Conservation (phyloP, 2,888 invertebrate species). For the Oligia latruncula region DNA sequence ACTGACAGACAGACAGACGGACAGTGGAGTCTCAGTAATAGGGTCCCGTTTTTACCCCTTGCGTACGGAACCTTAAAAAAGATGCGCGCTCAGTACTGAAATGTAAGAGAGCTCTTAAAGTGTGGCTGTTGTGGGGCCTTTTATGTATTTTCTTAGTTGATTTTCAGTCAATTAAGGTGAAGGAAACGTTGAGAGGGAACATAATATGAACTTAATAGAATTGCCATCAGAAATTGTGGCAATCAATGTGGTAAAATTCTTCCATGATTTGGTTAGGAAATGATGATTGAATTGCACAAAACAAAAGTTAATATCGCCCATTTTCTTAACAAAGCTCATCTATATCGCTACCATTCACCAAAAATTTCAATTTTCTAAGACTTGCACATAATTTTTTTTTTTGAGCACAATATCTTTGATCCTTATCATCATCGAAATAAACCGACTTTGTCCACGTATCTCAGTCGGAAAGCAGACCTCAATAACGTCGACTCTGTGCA, state of each 20-base stretch:
- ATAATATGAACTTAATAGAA: neutral
- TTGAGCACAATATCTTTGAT: neutral
- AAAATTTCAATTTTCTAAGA: neutral
- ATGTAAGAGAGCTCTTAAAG: neutral
- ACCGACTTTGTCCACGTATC: conserved; percentile 21
- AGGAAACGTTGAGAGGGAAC: neutral
- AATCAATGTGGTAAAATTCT: neutral
- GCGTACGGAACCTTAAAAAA: no score
- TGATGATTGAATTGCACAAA: no score
- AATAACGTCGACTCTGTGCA: conserved; percentile 34
- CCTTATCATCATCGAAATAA: conserved; percentile 9
- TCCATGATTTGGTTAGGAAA: no score
- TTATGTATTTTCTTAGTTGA: neutral
- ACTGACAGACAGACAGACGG: no score
- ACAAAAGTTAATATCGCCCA: neutral
- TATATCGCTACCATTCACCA: neutral
- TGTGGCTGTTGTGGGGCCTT: neutral
- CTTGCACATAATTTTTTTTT: neutral
- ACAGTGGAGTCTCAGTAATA: no score
- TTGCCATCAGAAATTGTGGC: neutral
- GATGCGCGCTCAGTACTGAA: no score
- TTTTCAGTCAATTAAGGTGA: neutral
- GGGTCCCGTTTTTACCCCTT: no score
- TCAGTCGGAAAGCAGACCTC: conserved; percentile 15
- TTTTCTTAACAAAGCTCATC: neutral